These are phyloP conservation scores for Parazoanthus atlanticus DNA, from an alignment of 92 coral and sea anemone genomes.

Conservation along the genomic window DNA sequence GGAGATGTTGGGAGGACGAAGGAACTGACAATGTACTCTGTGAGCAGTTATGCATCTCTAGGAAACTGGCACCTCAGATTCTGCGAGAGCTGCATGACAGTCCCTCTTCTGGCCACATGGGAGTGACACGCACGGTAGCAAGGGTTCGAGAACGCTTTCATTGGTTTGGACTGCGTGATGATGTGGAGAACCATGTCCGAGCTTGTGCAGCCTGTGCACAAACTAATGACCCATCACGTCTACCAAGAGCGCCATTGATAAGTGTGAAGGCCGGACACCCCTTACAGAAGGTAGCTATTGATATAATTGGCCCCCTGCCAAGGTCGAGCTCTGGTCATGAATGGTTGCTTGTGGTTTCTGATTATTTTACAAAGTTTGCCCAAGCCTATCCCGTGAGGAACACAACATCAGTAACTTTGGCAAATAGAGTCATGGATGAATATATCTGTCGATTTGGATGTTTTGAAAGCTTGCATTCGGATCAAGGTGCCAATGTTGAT, in stretches of 20 bases:
- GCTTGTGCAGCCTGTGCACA: slow-evolving; percentile 55
- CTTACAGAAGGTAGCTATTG: slow-evolving; percentile 51
- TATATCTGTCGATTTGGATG: slow-evolving; percentile 48
- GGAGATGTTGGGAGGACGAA: slow-evolving; percentile 53
- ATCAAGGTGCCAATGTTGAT: slow-evolving; percentile 42
- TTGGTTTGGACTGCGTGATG: slow-evolving; percentile 45
- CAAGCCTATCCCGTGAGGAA: slow-evolving; percentile 50
- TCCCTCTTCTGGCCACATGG: slow-evolving; percentile 60
- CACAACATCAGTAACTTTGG: slow-evolving; percentile 42
- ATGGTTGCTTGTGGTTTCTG: slow-evolving; percentile 63
- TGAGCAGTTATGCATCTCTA: slow-evolving; percentile 40
- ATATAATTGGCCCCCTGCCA: slow-evolving; percentile 52
- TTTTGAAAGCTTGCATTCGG: slow-evolving; percentile 41
- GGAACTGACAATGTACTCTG: slow-evolving; percentile 15
- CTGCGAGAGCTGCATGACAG: slow-evolving; percentile 43
- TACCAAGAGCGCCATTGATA: slow-evolving; percentile 39
- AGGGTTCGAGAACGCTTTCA: slow-evolving; percentile 45
- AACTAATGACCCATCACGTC: slow-evolving; percentile 44
- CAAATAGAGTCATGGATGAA: slow-evolving; percentile 50
- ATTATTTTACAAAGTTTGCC: slow-evolving; percentile 58
- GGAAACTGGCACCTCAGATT: slow-evolving; percentile 34
- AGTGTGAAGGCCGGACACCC: slow-evolving; percentile 53
- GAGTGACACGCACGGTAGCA: slow-evolving; percentile 38
- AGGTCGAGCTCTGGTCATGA: slow-evolving; percentile 45
- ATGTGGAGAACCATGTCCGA: slow-evolving; percentile 35